phyloP scores from a whole-genome alignment of 2,113 vertebrate species.

The Engystomops pustulosus region DNA sequence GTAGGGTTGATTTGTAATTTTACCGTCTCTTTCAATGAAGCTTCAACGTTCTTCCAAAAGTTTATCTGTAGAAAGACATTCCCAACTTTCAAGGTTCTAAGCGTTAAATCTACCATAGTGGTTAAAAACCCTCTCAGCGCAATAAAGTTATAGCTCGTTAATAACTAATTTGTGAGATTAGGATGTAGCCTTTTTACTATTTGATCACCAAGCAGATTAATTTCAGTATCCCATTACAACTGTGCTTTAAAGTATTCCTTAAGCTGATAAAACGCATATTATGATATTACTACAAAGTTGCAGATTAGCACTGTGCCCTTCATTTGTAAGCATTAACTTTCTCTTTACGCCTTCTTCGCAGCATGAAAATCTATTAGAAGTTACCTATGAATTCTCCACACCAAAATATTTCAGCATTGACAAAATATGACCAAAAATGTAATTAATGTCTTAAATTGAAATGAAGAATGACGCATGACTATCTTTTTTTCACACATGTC shows the following conservation, averaged over 20 bases:
- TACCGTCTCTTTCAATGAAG: neutral
- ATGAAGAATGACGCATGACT: neutral
- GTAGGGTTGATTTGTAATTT: neutral
- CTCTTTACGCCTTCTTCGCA: constrained; percentile 27
- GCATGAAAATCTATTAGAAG: constrained; percentile 47
- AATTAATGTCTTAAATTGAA: constrained; percentile 40
- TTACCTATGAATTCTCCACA: constrained; percentile 27
- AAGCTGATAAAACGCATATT: constrained; percentile 35
- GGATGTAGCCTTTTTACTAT: constrained; percentile 27
- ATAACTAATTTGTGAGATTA: constrained; percentile 36
- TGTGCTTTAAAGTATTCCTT: constrained; percentile 30
- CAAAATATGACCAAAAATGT: constrained; percentile 22
- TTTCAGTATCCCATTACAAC: constrained; percentile 43
- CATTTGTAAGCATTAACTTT: constrained; percentile 45
- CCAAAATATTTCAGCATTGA: constrained; percentile 20
- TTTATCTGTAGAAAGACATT: constrained; percentile 16
- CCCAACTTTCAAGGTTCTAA: constrained; percentile 20
- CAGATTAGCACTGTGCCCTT: constrained; percentile 39
- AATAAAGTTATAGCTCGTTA: constrained; percentile 13
- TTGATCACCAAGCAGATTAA: constrained; percentile 47
- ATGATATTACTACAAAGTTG: constrained; percentile 39
- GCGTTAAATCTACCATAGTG: neutral
- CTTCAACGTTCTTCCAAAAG: too few relatives aligned
- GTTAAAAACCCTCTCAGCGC: neutral
- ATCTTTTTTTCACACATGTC: constrained; percentile 31